Percentiles rank a stretch among this genome's conserved stretches.
These are phyloP conservation scores for Crotophaga sulcirostris DNA, from an alignment of 2,113 vertebrate species.

Conservation along the genomic window DNA sequence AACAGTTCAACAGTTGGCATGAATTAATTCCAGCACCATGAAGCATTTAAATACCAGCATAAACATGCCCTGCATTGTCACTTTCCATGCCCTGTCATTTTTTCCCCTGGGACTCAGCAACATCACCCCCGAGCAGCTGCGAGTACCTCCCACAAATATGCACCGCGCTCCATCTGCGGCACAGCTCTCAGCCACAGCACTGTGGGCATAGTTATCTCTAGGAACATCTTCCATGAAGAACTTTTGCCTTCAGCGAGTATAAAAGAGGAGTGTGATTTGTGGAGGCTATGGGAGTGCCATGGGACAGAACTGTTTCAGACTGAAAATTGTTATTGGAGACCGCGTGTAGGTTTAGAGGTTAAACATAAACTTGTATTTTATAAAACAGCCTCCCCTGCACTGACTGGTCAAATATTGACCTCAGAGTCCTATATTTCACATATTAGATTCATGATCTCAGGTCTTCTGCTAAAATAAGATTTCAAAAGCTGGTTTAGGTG, in stretches of 20 bases:
- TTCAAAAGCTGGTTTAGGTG: background rate
- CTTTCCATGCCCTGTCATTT: background rate
- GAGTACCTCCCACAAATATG: background rate
- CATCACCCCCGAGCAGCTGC: background rate
- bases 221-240: background rate
- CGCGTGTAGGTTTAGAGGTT: background rate
- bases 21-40: background rate
- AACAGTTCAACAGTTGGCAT: fast-evolving
- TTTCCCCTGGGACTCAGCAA: background rate
- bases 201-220: fast-evolving
- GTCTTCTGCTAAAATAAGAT: background rate
- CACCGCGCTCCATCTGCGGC: fast-evolving
- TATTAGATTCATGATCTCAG: background rate
- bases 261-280: background rate
- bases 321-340: background rate
- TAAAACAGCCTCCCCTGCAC: background rate
- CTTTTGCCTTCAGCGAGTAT: background rate
- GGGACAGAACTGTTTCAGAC: background rate
- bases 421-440: background rate
- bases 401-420: background rate
- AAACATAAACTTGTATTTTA: background rate
- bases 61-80: background rate
- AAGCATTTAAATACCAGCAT: background rate
- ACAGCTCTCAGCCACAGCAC: no score
- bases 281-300: background rate